These are phyloP conservation scores for Polietes domitor DNA, from an alignment of 2,888 invertebrate species.

Conservation along the genomic window DNA sequence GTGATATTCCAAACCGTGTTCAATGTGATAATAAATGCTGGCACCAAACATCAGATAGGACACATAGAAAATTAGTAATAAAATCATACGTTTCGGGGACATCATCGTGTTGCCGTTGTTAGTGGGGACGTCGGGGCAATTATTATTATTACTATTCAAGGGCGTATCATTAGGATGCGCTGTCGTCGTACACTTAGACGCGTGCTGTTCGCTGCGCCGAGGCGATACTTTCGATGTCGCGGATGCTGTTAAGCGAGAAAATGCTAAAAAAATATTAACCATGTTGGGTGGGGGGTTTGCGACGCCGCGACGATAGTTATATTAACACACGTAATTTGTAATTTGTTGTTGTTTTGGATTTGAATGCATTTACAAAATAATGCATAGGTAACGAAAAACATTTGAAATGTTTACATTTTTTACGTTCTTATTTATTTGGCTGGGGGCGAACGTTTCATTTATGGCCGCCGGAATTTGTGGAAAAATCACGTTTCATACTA, in stretches of 20 bases:
- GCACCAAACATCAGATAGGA: constrained; percentile 91
- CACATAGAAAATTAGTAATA: constrained; percentile 88
- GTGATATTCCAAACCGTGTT: constrained; percentile 87
- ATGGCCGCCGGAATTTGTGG: background rate
- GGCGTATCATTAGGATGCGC: constrained; percentile 40
- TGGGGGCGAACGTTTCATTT: background rate
- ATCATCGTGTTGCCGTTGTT: constrained; percentile 80
- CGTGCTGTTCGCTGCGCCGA: background rate
- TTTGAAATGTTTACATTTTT: constrained; percentile 47
- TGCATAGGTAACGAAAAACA: constrained; percentile 1
- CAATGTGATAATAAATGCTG: constrained; percentile 92
- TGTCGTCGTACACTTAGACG: background rate
- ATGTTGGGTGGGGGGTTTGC: constrained; percentile 27
- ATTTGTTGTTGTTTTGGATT: background rate
- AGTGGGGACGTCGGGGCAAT: background rate
- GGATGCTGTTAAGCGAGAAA: constrained; percentile 38
- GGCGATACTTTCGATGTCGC: constrained; percentile 8
- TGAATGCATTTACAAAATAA: constrained; percentile 13
- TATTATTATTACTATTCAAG: too few species aligned
- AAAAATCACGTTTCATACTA: constrained; percentile 58
- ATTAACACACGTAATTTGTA: background rate
- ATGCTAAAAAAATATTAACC: constrained; percentile 48
- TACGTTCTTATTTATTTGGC: constrained; percentile 1
- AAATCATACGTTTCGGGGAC: constrained; percentile 91
- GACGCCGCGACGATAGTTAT: background rate